Evolutionary conservation across 2,797 vertebrate species (phyloP).

Genomic region (Cercopithecus hamlyni): DNA sequence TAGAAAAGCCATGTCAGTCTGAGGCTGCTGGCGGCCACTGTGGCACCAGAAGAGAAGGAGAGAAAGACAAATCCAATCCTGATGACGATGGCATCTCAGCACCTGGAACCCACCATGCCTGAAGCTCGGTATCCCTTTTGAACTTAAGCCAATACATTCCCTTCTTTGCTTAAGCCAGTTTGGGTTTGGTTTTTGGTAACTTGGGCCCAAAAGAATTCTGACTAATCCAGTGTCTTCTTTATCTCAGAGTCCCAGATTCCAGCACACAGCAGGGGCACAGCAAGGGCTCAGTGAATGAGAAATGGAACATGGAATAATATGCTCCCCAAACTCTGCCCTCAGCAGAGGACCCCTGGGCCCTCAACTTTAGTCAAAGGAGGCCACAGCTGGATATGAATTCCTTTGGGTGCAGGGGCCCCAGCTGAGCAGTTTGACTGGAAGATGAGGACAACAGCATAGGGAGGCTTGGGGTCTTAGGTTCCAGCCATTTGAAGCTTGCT

Average conservation of each 20-base stretch:
- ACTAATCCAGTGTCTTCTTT: not conserved
- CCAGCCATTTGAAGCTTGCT: not conserved
- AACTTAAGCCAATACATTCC: not conserved
- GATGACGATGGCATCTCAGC: not conserved
- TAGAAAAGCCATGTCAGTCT: not conserved
- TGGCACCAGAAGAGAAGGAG: not conserved
- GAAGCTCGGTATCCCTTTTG: not conserved
- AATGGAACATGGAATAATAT: accelerated
- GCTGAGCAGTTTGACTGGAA: not conserved
- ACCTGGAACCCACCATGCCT: not conserved
- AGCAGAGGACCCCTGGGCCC: not conserved
- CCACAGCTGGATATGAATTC: not conserved
- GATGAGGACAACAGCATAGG: not conserved
- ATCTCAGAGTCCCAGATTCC: not conserved
- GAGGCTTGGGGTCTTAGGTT: not conserved
- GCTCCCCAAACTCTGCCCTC: not conserved
- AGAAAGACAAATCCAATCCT: not conserved
- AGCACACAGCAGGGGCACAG: not conserved
- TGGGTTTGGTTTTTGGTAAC: not conserved
- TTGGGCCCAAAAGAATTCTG: not conserved
- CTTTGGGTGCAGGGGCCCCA: accelerated
- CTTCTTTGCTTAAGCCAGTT: not conserved
- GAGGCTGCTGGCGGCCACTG: not conserved
- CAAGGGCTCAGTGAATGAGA: not conserved
- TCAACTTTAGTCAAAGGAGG: not conserved